Evolutionary conservation across 2,797 vertebrate genomes (phyloP), one percentile per base, ranked within the genome.

Genomic region (Brotula barbata): DNA sequence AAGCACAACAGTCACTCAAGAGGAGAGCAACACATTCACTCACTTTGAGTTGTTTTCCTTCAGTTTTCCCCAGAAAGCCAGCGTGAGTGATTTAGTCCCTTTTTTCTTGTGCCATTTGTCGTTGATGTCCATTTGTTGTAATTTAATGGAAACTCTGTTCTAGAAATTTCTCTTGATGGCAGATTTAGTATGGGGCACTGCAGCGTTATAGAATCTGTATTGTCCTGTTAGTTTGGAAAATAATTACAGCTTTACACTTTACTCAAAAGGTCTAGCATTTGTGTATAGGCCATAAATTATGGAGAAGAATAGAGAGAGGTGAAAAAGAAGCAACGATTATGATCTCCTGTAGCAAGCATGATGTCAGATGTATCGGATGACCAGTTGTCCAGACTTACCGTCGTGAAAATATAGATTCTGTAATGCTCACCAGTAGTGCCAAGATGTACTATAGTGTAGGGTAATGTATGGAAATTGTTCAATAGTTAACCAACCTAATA

Each of bases 271-370:
- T n/a, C n/a, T n/a, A n/a, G n/a, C n/a, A n/a, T n/a, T n/a, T n/a
- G n/a, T n/a, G n/a, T n/a, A n/a, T n/a, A n/a, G n/a, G 52, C 15
- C 37, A 74, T 83, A 11, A 73, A 74, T 77, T 67, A 75, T 78
- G 45, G 40, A 71, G 28, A 13, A 54, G 53, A 60, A 16, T 7
- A 45, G 19, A 20, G 45, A 13, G 39, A 1, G 11, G 12, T 6
- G 5, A 7, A 31, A 51, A 34, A 41, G 25, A 43, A 20, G 36
- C 20, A 42, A 56, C 17, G 28, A 25, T 3, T 31, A 0, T 12
- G 39, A 58, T 19, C 20, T 45, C 6, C 19, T 10, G 16, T 2
- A 37, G 8, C 10, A 1, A 50, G 28, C 1, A 11, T 55, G 15
- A 61, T 58, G 1, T 54, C 13, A 43, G 20, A n/a, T 25, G 28